phyloP scores from a whole-genome alignment of 1,140 invertebrate species.

The Micrasema minimum region DNA sequence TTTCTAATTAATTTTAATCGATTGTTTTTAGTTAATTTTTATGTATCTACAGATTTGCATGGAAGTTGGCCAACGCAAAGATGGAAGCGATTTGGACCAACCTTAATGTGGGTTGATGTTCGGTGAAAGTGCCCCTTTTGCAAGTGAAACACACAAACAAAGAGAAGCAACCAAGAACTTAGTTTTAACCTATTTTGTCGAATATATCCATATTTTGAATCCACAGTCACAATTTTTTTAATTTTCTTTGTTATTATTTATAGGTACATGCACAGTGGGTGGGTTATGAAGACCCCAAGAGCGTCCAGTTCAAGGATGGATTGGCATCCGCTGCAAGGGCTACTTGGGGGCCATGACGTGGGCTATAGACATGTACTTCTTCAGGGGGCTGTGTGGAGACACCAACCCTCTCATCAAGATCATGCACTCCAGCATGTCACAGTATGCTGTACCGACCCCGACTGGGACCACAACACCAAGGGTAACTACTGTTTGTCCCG shows the following conservation, averaged over 20 bases:
- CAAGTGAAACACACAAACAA: no score
- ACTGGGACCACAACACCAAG: slow-evolving; percentile 74
- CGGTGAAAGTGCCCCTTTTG: no score
- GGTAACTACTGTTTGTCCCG: slow-evolving; percentile 63
- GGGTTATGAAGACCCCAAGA: slow-evolving; percentile 86
- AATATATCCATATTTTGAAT: no score
- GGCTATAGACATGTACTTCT: slow-evolving; percentile 91
- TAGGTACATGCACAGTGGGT: slow-evolving; percentile 96
- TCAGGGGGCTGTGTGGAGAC: slow-evolving; percentile 79
- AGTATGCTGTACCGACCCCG: slow-evolving; percentile 79
- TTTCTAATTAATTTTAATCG: no score
- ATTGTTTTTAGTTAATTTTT: no score
- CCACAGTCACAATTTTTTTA: no score
- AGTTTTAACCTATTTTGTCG: no score
- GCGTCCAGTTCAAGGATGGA: slow-evolving; percentile 89
- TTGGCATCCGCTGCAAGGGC: slow-evolving; percentile 81
- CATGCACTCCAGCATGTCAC: slow-evolving; percentile 77
- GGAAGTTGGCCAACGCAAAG: slow-evolving; percentile 74
- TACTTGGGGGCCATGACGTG: slow-evolving; percentile 90
- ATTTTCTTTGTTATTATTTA: no score
- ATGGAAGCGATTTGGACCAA: slow-evolving; percentile 80
- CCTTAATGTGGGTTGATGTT: slow-evolving; percentile 82
- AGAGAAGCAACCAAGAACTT: no score
- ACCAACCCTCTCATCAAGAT: slow-evolving; percentile 78
- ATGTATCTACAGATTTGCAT: slow-evolving; percentile 81